A percentile compares a stretch with the other conserved stretches of the same genome.
Conservation (phyloP, 1,140 invertebrate species). For the Neodiprion fabricii region DNA sequence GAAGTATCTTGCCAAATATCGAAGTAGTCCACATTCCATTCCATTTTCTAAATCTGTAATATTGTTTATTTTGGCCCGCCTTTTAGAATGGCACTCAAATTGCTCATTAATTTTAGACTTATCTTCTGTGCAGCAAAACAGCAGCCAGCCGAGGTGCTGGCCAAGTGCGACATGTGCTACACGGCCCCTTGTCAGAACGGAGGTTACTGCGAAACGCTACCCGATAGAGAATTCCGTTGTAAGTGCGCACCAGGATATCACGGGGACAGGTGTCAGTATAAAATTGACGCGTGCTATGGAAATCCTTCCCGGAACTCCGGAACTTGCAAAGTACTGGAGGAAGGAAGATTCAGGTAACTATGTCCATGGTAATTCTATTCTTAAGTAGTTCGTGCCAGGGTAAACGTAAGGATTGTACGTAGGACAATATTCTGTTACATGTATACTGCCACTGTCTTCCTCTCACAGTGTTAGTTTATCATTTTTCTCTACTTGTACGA, state of each 20-base stretch:
- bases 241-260: conserved; percentile 89
- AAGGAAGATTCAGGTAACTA: conserved; percentile 85
- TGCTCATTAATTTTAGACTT: conserved; percentile 65
- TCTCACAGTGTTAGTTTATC: no score
- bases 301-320: conserved; percentile 89
- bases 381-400: background rate
- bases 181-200: conserved; percentile 89
- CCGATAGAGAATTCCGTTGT: conserved; percentile 77
- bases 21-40: no score
- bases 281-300: conserved; percentile 97
- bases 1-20: no score
- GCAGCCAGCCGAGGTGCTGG: conserved; percentile 73
- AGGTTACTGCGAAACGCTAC: conserved; percentile 78
- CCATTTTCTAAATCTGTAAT: conserved; percentile 19
- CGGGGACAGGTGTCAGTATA: conserved; percentile 88
- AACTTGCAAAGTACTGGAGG: conserved; percentile 87
- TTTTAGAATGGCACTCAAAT: conserved; percentile 60
- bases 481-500: no score
- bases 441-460: no score
- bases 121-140: conserved; percentile 64
- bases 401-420: background rate
- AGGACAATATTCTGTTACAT: no score
- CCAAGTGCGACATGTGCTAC: conserved; percentile 94
- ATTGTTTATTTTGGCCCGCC: conserved; percentile 50
- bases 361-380: background rate